phyloP scores from a whole-genome alignment of 2,113 vertebrate species.

The Uropsilus gracilis region DNA sequence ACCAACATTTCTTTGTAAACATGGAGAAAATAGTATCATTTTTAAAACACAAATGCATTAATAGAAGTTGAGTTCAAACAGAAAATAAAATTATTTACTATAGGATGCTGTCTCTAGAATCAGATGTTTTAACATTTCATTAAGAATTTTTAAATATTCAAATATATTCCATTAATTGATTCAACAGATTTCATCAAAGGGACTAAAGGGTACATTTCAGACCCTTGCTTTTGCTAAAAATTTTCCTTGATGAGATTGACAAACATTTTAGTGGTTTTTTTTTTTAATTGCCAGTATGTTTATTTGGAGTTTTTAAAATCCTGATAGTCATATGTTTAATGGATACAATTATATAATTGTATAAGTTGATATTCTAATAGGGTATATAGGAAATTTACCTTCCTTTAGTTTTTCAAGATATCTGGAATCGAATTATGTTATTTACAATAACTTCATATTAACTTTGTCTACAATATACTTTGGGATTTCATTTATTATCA shows the following conservation, averaged over 20 bases:
- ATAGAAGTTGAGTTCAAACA: not conserved
- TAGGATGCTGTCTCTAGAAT: not conserved
- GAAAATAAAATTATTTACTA: not conserved
- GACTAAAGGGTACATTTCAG: not conserved
- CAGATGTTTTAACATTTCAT: not conserved
- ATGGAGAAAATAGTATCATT: not conserved
- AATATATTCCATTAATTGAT: not conserved
- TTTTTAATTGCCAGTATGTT: not conserved
- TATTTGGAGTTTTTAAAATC: too few relatives aligned
- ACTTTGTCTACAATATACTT: too few relatives aligned
- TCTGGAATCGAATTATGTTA: too few relatives aligned
- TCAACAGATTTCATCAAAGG: not conserved
- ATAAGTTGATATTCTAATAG: too few relatives aligned
- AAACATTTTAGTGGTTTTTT: not conserved
- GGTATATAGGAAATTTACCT: too few relatives aligned
- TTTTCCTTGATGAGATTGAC: not conserved
- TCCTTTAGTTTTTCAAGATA: too few relatives aligned
- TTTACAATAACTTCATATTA: too few relatives aligned
- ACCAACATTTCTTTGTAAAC: not conserved
- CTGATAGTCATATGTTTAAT: too few relatives aligned
- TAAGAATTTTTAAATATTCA: not conserved
- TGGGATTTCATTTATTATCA: too few relatives aligned
- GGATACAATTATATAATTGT: too few relatives aligned
- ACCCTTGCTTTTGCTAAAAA: not conserved
- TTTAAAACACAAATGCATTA: not conserved